Evolutionary conservation across 2,888 invertebrate species (phyloP).

Genomic region (Cephus sareptanus): DNA sequence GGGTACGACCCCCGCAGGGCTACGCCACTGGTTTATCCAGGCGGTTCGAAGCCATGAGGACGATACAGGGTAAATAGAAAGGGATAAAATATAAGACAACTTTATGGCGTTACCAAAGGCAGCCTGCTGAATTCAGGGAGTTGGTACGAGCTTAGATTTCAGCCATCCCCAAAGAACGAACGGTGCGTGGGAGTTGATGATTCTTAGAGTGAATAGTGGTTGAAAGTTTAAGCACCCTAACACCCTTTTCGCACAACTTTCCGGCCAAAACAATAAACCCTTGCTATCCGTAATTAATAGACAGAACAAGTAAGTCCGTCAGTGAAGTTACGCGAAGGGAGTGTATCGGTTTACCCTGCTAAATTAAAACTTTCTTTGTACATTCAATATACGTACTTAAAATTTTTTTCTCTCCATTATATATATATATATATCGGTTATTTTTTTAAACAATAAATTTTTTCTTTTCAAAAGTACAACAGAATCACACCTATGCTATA

Average conservation of each 20-base stretch:
- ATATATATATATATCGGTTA: not conserved
- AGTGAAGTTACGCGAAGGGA: not conserved
- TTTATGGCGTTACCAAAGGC: not conserved
- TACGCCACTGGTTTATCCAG: not conserved
- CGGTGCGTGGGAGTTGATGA: not conserved
- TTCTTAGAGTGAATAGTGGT: not conserved
- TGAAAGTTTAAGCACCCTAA: not conserved
- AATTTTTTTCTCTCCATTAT: no score
- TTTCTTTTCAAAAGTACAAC: not conserved
- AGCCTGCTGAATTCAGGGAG: not conserved
- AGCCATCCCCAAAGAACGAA: not conserved
- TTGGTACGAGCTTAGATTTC: not conserved
- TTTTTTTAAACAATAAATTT: not conserved
- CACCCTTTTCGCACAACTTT: not conserved
- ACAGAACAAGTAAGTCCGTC: not conserved
- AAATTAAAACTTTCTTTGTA: not conserved
- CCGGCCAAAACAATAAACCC: constrained; percentile 3
- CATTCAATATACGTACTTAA: not conserved
- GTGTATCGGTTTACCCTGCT: not conserved
- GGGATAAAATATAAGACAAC: not conserved
- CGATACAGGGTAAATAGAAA: not conserved
- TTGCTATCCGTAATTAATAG: constrained; percentile 3
- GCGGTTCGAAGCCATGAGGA: not conserved
- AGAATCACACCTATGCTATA: not conserved
- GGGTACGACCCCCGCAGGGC: constrained; percentile 32